phyloP scores from a whole-genome alignment of 2,797 vertebrate species.

The Brachyrhaphis roseni region DNA sequence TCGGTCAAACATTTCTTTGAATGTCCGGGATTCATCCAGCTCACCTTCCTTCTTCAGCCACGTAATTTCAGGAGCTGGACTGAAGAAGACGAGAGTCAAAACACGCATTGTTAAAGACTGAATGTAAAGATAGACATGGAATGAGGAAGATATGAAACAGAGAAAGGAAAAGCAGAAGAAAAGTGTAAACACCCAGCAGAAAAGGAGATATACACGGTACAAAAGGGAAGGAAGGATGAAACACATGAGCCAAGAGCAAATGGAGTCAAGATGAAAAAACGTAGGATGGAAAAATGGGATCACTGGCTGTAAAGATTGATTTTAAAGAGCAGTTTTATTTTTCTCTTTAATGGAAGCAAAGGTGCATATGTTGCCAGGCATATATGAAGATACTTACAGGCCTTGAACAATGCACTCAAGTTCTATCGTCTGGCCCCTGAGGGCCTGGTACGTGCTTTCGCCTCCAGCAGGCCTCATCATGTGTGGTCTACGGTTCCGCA shows the following conservation, averaged over 20 bases:
- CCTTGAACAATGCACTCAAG: conserved; percentile 92
- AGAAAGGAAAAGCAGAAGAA: not conserved
- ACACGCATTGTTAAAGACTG: not conserved
- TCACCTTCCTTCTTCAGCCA: conserved; percentile 84
- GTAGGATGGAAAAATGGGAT: conserved; percentile 17
- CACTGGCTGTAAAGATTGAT: conserved; percentile 48
- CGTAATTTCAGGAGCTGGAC: conserved; percentile 85
- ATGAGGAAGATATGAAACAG: not conserved
- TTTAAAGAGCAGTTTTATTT: conserved; percentile 20
- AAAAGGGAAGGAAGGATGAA: not conserved
- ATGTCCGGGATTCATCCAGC: conserved; percentile 76
- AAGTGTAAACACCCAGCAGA: not conserved
- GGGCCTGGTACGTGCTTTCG: conserved; percentile 78
- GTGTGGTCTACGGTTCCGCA: conserved; percentile 83
- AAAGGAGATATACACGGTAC: not conserved
- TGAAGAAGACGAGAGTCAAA: conserved; percentile 46
- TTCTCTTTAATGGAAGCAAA: conserved; percentile 35
- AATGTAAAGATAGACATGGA: not conserved
- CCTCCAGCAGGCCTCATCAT: conserved; percentile 83
- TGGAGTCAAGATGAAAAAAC: conserved; percentile 1
- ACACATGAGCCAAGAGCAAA: conserved; percentile 18
- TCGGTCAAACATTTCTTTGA: conserved; percentile 81
- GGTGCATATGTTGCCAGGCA: conserved; percentile 7
- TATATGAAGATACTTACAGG: conserved; percentile 82
- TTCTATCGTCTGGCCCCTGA: conserved; percentile 83